phyloP scores from a whole-genome alignment of 2,113 vertebrate species.

The Labeo rohita region DNA sequence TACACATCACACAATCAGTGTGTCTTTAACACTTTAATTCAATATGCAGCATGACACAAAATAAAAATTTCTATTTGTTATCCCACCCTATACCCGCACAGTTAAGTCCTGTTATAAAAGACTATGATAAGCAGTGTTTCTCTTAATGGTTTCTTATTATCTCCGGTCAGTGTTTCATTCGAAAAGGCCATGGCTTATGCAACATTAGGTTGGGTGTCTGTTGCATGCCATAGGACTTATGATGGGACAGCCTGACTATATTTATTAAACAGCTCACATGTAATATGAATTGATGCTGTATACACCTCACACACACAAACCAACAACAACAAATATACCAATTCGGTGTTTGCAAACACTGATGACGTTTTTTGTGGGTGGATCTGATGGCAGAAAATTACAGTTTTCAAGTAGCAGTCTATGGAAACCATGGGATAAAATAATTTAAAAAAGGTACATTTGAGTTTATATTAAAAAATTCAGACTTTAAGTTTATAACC shows the following conservation, averaged over 20 bases:
- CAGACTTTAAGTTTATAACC: too few relatives aligned
- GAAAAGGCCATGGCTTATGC: conserved; percentile 27
- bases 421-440: too few relatives aligned
- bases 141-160: background rate
- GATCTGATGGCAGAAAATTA: too few relatives aligned
- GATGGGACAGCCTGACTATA: background rate
- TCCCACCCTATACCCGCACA: background rate
- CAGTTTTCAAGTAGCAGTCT: too few relatives aligned
- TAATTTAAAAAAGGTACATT: too few relatives aligned
- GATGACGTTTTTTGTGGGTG: too few relatives aligned
- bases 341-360: too few relatives aligned
- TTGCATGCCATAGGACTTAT: conserved; percentile 4
- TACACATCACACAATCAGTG: background rate
- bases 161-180: background rate
- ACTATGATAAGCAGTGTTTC: background rate
- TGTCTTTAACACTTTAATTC: background rate
- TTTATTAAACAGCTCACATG: background rate
- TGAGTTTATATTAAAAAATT: too few relatives aligned
- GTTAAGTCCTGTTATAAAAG: background rate
- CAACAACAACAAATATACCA: background rate
- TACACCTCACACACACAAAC: background rate
- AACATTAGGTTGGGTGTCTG: conserved; percentile 6
- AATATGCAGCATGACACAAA: background rate
- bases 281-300: background rate
- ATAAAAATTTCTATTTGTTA: background rate